These are phyloP conservation scores for Tyto alba DNA, from an alignment of 2,113 vertebrate species.

Conservation along the genomic window DNA sequence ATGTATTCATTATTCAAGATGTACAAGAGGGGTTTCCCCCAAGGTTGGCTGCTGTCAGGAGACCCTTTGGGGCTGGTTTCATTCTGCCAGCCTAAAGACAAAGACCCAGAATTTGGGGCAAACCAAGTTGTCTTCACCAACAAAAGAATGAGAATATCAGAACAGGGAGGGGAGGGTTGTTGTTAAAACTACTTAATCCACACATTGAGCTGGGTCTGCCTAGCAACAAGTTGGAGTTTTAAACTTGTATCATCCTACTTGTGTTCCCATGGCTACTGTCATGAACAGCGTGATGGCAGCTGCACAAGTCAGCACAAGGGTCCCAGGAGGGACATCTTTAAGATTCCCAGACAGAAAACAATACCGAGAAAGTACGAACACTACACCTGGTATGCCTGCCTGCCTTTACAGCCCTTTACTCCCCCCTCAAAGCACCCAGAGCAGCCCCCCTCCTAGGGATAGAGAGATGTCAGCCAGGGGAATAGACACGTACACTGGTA, in stretches of 20 bases:
- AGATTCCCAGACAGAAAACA: slow-evolving; percentile 56
- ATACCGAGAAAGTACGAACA: neutral
- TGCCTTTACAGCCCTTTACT: neutral
- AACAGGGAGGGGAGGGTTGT: neutral
- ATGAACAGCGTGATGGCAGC: slow-evolving; percentile 52
- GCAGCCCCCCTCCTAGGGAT: neutral
- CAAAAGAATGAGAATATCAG: neutral
- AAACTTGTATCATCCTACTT: slow-evolving; percentile 69
- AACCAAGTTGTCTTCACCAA: neutral
- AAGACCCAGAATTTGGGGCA: neutral
- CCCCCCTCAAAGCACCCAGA: neutral
- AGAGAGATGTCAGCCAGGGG: neutral
- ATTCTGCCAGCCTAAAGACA: neutral
- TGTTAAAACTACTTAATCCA: slow-evolving; percentile 55
- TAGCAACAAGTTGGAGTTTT: slow-evolving; percentile 74
- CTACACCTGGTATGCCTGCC: neutral
- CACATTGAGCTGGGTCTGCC: slow-evolving; percentile 55
- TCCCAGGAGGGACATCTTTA: slow-evolving; percentile 54
- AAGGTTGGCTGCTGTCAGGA: neutral
- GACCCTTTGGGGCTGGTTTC: neutral
- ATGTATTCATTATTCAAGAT: neutral
- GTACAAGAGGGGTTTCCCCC: neutral
- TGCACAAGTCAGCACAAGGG: slow-evolving; percentile 56
- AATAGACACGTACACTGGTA: neutral
- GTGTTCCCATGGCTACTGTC: slow-evolving; percentile 76